Evolutionary conservation across 2,888 invertebrate genomes (phyloP), one percentile per base, ranked within the genome.

Genomic region (Auanema sp.): DNA sequence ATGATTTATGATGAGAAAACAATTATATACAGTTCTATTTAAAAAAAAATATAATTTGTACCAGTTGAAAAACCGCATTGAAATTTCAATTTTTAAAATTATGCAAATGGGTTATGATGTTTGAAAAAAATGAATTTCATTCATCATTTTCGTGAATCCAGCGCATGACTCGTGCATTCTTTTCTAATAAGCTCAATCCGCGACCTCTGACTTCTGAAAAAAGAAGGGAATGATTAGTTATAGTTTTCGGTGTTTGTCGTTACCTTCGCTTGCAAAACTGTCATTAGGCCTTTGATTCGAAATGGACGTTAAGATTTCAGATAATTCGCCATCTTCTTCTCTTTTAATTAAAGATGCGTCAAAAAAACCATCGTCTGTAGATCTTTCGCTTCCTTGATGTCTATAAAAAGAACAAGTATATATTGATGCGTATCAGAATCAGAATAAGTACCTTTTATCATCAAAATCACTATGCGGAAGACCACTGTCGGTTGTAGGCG

Each of bases 201-300:
- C 6, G 42, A 16, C 16, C 43, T 18, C 54, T 25, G 49, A 41
- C 52, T 25, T 56, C 41, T 40, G 40, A 33, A 58, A 55, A 43
- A 40, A 51, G 24, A 6, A 55, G 43, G 49, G 54, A 54, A 43
- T 33, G 50, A 51, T 63, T 64, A 69, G 54, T 66, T 52, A 42
- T 66, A 59, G 14, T 66, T 66, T 33, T 66, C 66, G 1, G 64
- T 54, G 57, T 56, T 64, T 66, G 64, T 66, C 14, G 66, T 18
- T 10, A 49, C 33, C 16, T 47, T 12, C n/a, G 59, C n/a, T 25
- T 56, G 43, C 2, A 58, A 52, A 18, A 21, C n/a, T 23, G 5
- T 23, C 18, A 23, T 18, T 23, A 12, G 24, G 24, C n/a, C 16
- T 4, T 23, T 52, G 52, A 23, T 18, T 52, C 8, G 52, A 52